Percentiles rank a stretch among this genome's conserved stretches.
Evolutionary conservation across 2,113 vertebrate species (phyloP).

Genomic region (Phylloscopus whistleri): DNA sequence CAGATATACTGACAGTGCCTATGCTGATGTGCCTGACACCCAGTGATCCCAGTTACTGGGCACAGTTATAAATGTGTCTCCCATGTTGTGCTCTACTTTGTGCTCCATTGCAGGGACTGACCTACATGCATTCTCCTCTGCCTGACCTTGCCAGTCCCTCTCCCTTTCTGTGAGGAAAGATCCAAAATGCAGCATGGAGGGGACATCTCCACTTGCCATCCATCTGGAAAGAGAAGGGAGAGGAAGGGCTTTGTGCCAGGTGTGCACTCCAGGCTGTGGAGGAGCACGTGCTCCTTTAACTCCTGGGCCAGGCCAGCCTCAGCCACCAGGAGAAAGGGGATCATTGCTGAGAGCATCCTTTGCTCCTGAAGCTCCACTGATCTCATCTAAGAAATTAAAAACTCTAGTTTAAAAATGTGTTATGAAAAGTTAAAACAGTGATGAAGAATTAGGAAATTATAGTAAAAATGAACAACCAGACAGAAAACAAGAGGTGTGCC

Average conservation of each 20-base stretch:
- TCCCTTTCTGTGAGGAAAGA: background rate
- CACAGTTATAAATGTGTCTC: background rate
- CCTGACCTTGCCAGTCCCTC: background rate
- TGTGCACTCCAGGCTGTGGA: background rate
- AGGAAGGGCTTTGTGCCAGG: background rate
- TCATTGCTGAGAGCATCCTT: background rate
- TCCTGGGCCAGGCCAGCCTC: background rate
- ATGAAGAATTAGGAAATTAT: background rate
- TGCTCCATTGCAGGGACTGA: background rate
- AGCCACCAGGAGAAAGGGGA: background rate
- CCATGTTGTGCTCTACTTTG: background rate
- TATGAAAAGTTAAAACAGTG: background rate
- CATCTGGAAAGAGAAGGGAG: background rate
- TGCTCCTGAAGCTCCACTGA: background rate
- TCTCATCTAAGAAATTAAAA: background rate
- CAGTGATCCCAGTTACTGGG: background rate
- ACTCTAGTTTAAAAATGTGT: background rate
- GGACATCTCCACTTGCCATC: background rate
- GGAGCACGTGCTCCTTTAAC: background rate
- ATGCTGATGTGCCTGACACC: rapidly evolving
- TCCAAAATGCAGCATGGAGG: background rate
- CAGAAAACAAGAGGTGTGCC: background rate
- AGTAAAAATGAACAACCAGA: background rate
- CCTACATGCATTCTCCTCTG: background rate
- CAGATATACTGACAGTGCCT: background rate